Conservation (phyloP, 2,888 invertebrate species). For the Sthenelais limicola region DNA sequence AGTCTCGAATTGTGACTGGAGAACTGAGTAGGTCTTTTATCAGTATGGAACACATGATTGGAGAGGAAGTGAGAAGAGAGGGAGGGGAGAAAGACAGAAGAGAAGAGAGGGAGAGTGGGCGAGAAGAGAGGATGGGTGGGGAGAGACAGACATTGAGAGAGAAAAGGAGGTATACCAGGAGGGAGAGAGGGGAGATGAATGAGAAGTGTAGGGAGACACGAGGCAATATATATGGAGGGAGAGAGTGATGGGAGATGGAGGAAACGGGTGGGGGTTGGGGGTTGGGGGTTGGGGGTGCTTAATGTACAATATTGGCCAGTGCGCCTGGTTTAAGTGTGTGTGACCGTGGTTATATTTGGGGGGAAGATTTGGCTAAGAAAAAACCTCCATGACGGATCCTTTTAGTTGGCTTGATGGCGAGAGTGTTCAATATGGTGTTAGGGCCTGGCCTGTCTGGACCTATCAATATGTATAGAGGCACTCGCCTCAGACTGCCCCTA, state of each 20-base stretch:
- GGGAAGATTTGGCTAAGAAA: not conserved
- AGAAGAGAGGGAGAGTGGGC: not conserved
- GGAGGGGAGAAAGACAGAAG: not conserved
- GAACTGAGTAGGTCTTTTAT: no score
- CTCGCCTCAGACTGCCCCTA: no score
- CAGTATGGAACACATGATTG: not conserved
- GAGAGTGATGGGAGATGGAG: not conserved
- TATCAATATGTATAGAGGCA: constrained; percentile 36
- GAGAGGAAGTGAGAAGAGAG: not conserved
- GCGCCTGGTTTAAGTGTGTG: no score
- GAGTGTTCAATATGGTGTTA: not conserved
- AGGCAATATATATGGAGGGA: not conserved
- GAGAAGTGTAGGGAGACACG: not conserved
- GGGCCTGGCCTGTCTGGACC: not conserved
- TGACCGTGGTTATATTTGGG: not conserved
- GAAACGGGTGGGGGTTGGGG: not conserved
- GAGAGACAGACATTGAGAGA: constrained; percentile 1
- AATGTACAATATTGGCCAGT: no score
- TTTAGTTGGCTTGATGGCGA: not conserved
- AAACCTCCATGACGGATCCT: not conserved
- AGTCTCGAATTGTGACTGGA: no score
- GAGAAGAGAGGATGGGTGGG: not conserved
- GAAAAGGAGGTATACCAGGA: not conserved
- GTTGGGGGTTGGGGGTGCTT: not conserved
- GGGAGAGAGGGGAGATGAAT: not conserved